Percentiles rank a stretch among this genome's conserved stretches.
Evolutionary conservation across 2,113 vertebrate species (phyloP).

Genomic region (Laticauda colubrina): DNA sequence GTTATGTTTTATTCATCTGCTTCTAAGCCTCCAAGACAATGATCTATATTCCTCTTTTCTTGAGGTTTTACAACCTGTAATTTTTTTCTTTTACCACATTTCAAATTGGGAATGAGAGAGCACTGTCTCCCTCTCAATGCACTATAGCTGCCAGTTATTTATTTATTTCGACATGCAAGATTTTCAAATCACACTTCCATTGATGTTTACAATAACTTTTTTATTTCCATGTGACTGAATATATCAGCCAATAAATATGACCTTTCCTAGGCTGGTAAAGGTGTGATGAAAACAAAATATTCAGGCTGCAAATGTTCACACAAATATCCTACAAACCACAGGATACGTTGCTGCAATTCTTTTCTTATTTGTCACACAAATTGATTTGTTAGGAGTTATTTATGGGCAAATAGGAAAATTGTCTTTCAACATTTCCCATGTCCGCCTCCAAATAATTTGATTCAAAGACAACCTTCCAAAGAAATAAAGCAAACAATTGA

Average conservation of each 20-base stretch:
- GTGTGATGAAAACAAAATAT: constrained; percentile 37
- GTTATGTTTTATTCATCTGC: neutral
- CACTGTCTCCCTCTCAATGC: neutral
- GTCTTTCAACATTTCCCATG: constrained; percentile 28
- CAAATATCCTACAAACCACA: neutral
- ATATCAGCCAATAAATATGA: constrained; percentile 35
- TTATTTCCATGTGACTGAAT: constrained; percentile 36
- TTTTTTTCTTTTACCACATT: constrained; percentile 20
- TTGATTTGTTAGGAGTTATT: constrained; percentile 35
- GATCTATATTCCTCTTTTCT: neutral
- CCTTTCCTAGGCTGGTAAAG: constrained; percentile 33
- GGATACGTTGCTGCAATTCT: neutral
- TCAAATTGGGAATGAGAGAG: neutral
- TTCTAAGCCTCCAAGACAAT: neutral
- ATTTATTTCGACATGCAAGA: constrained; percentile 7
- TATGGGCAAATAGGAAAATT: constrained; percentile 31
- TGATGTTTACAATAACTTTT: constrained; percentile 31
- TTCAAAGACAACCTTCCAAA: constrained; percentile 27
- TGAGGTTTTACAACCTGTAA: neutral
- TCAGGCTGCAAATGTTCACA: constrained; percentile 19
- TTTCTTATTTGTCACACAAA: constrained; percentile 35
- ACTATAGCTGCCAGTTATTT: constrained; percentile 5
- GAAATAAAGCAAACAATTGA: constrained; percentile 54
- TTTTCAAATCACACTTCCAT: constrained; percentile 24
- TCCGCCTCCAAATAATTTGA: constrained; percentile 37